These are phyloP conservation scores for Macrosiphum euphorbiae DNA, from an alignment of 2,888 invertebrate genomes.

Conservation along the genomic window DNA sequence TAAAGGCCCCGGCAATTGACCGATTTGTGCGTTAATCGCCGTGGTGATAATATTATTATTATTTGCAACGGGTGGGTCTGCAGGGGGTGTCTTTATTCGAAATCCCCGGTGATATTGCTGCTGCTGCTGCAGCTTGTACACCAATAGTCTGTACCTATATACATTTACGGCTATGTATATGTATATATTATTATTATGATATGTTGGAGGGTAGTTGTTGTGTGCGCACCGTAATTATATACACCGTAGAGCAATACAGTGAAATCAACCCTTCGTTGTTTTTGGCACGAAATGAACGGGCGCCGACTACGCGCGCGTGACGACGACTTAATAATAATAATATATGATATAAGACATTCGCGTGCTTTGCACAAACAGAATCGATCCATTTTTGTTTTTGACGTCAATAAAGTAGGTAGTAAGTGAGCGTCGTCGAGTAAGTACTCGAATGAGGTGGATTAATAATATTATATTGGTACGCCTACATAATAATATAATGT, in stretches of 20 bases:
- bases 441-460: neutral
- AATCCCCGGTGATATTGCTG: neutral
- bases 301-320: neutral
- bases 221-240: slow-evolving; percentile 17
- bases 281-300: slow-evolving; percentile 30
- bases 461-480: neutral
- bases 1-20: neutral
- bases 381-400: slow-evolving; percentile 42
- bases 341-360: neutral
- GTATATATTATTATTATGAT: neutral
- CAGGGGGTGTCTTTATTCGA: neutral
- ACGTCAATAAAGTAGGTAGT: slow-evolving; percentile 22
- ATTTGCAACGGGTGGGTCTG: too few relatives aligned
- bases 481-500: neutral
- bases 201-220: neutral
- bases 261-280: slow-evolving; percentile 30
- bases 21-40: neutral
- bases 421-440: neutral
- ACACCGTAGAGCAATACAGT: neutral
- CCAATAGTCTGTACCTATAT: neutral
- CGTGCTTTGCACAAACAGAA: slow-evolving; percentile 4
- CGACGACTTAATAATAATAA: neutral
- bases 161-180: neutral
- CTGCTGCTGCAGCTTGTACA: neutral
- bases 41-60: neutral